Base-by-base conservation (phyloP, 2,888 invertebrate genomes). In the Carpatolechia fugitivella region DNA sequence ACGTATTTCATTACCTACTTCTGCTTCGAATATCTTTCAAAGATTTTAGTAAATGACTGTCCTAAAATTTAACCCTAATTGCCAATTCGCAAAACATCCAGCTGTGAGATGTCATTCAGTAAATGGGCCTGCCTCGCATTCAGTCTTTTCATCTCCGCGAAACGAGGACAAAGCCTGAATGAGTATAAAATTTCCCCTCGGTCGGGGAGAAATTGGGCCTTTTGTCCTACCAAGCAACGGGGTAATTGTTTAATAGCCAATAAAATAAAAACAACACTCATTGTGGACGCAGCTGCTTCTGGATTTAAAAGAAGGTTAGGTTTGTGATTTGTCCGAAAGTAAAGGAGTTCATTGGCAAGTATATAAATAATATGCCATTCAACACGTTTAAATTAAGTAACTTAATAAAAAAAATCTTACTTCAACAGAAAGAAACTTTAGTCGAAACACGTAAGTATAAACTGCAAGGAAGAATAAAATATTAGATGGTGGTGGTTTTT, bases 231-330 rank as follows among this genome's bases (percentile, higher is more conserved):
- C 79, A 80, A 24, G 24, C n/a, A 24, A 82, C 78, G 81, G 85
- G 80, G 82, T 88, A 89, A 89, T 89, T 90, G 89, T 89, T 83
- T 89, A 88, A 90, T 90, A 83, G 83, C 78, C 82, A 88, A 88
- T 89, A 88, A 90, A 84, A 90, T 80, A 82, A 88, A 85, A 88
- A 80, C 74, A 76, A 69, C 78, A 74, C 72, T 77, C 70, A 66
- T 74, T 69, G 68, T 70, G 54, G 58, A 60, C 61, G 70, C 79
- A 80, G 78, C 78, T 80, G 79, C 73, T 65, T 36, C 14, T 13
- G 16, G 16, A 47, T 14, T 31, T 13, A n/a, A 44, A 44, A 44
- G 20, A 14, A 38, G 29, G 29, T 44, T 33, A 13, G 6, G 8
- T 38, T 31, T 47, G 14, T 3, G 10, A 47, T 31, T 44, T 24